Base-by-base conservation (phyloP, 2,797 vertebrate genomes). In the Microctenopoma lineatum region DNA sequence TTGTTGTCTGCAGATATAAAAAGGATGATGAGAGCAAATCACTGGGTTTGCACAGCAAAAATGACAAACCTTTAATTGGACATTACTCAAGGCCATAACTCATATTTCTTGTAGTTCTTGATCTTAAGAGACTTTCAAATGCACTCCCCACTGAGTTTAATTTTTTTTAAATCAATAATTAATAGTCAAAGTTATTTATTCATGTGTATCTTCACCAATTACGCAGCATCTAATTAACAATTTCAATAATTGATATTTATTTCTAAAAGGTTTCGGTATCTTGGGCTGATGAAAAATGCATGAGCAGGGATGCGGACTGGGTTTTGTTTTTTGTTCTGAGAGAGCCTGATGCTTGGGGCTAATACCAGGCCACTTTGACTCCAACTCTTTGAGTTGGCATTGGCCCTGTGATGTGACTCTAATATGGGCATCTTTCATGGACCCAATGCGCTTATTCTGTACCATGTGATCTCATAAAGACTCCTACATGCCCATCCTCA, bases 201-300 rank as follows among this genome's bases (percentile, higher is more conserved):
- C 89, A 94, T 94, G 88, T 91, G 73, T 86, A 90, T 94, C 92
- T 92, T 93, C 60, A 73, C 91, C 90, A 93, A 93, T 94, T 94
- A 92, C 76, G 80, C 70, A 79, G 80, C 21, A 60, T 90, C 92
- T 94, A 94, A 94, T 94, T 94, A 94, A 93, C 90, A 90, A 87
- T 93, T 94, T 95, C 92, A 94, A 94, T 94, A 93, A 95, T 94
- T 94, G 93, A 95, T 94, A 94, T 93, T 94, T 90, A 90, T 94
- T 93, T 94, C 91, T 91, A 85, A 93, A 92, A 94, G 92, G 74
- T 78, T 79, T 90, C 63, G 44, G 85, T 91, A 91, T 93, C 89
- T 89, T 77, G 82, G 83, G 85, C 77, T 89, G 80, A 92, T 94
- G 86, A 93, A 94, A 91, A 90, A 95, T 94, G 90, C 81, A 94